These are phyloP conservation scores for Acanthurus tractus DNA, from an alignment of 2,797 vertebrate species.

Conservation along the genomic window DNA sequence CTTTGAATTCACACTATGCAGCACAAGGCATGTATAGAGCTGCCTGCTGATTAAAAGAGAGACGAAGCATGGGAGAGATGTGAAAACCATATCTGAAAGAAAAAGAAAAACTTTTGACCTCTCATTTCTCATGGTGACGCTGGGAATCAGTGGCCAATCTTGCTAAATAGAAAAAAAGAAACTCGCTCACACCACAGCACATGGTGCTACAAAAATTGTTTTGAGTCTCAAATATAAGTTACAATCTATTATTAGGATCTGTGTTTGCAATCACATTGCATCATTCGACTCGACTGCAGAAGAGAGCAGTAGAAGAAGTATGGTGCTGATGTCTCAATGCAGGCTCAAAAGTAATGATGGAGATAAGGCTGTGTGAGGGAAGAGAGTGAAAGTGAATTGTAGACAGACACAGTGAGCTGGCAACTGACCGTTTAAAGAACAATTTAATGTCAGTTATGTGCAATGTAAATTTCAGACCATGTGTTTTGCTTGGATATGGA, in stretches of 20 bases:
- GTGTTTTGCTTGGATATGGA: too few relatives aligned
- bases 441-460: constrained; percentile 1
- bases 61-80: too few relatives aligned
- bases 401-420: background rate
- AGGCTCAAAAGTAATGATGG: background rate
- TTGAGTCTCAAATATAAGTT: background rate
- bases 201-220: background rate
- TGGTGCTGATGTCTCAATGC: background rate
- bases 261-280: background rate
- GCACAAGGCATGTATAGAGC: too few relatives aligned
- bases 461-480: background rate
- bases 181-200: background rate
- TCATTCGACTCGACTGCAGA: background rate
- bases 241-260: background rate
- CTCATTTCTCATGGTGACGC: too few relatives aligned
- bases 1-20: too few relatives aligned
- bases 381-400: background rate
- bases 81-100: too few relatives aligned
- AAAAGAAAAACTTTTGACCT: too few relatives aligned
- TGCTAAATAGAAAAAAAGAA: too few relatives aligned
- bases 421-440: background rate
- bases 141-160: too few relatives aligned
- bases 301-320: background rate
- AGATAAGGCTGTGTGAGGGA: background rate
- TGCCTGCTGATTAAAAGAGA: too few relatives aligned